Evolutionary conservation across 2,888 invertebrate genomes (phyloP).

Genomic region (Polyommatus icarus): DNA sequence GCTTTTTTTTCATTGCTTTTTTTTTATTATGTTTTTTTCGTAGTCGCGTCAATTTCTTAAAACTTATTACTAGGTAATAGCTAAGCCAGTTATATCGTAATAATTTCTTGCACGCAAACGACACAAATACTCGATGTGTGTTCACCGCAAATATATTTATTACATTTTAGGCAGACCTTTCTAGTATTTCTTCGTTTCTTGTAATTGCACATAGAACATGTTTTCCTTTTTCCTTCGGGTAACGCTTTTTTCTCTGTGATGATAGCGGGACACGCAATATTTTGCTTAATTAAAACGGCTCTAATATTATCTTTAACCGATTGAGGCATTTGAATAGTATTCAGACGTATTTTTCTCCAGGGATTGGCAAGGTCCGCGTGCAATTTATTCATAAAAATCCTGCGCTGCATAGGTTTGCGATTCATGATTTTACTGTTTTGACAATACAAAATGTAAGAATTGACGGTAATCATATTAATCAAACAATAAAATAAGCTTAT

Average conservation of each 20-base stretch:
- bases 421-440: not conserved
- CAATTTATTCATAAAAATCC: slow-evolving; percentile 1
- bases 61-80: not conserved
- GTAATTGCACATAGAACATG: slow-evolving; percentile 9
- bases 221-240: not conserved
- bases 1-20: no score
- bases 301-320: not conserved
- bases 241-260: not conserved
- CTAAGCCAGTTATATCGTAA: not conserved
- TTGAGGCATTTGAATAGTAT: not conserved
- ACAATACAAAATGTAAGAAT: slow-evolving; percentile 8
- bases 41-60: no score
- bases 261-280: not conserved
- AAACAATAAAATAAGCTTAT: slow-evolving; percentile 3
- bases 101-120: not conserved
- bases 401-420: not conserved
- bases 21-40: not conserved
- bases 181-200: not conserved
- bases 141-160: not conserved
- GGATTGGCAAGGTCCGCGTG: not conserved
- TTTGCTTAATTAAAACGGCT: not conserved
- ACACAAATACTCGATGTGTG: slow-evolving; percentile 8
- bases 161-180: not conserved
- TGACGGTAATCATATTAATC: not conserved
- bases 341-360: not conserved